A percentile compares a stretch with the other conserved stretches of the same genome.
These are phyloP conservation scores for Pseudococcus jackbeardsleyi DNA, from an alignment of 2,888 invertebrate species.

Conservation along the genomic window DNA sequence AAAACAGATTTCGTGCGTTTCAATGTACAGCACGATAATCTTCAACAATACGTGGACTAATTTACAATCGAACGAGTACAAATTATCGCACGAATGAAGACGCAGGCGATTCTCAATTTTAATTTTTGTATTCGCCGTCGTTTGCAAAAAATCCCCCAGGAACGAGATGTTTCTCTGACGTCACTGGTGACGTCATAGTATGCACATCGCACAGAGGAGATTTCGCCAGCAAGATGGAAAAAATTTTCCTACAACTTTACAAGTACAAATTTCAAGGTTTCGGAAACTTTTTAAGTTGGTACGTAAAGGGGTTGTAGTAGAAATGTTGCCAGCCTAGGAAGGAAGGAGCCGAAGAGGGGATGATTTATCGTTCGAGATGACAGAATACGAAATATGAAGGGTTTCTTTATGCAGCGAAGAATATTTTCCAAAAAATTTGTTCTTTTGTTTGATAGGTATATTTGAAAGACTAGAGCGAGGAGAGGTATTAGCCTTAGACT, in stretches of 20 bases:
- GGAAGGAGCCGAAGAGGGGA: not conserved
- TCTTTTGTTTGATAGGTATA: not conserved
- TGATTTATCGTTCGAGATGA: slow-evolving; percentile 21
- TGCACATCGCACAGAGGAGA: not conserved
- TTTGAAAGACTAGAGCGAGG: no score
- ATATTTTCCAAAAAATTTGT: slow-evolving; percentile 5
- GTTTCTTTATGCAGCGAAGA: not conserved
- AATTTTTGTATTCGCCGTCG: not conserved
- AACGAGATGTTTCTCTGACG: slow-evolving; percentile 35
- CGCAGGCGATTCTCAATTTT: not conserved
- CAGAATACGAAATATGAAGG: not conserved
- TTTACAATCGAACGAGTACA: slow-evolving; percentile 18
- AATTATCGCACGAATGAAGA: not conserved
- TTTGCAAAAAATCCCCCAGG: not conserved
- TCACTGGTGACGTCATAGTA: slow-evolving; percentile 9
- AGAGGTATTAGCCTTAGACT: no score
- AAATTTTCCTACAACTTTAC: not conserved
- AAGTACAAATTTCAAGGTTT: slow-evolving; percentile 18
- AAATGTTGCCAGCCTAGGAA: not conserved
- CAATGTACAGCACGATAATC: not conserved
- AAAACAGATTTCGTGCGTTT: slow-evolving; percentile 2
- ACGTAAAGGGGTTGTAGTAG: not conserved
- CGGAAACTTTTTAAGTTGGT: not conserved
- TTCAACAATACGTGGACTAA: not conserved
- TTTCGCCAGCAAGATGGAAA: not conserved